phyloP scores from a whole-genome alignment of 2,797 vertebrate species.

The Spinus pinus region DNA sequence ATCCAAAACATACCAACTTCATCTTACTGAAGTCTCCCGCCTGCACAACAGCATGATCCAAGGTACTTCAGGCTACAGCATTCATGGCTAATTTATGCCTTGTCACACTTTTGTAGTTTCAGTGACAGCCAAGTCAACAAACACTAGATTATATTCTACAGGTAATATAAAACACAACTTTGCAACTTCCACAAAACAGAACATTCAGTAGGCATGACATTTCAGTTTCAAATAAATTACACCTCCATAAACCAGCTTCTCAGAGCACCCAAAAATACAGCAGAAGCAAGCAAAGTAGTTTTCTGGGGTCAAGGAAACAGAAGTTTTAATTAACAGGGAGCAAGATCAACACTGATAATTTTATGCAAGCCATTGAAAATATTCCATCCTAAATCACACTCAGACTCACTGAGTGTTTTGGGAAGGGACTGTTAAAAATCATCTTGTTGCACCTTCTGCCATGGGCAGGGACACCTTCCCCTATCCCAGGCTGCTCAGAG shows the following conservation, averaged over 20 bases:
- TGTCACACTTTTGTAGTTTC: not conserved
- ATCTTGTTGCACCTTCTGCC: not conserved
- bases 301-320: not conserved
- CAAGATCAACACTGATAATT: not conserved
- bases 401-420: not conserved
- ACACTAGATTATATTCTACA: not conserved
- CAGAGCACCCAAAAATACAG: not conserved
- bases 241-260: not conserved
- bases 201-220: not conserved
- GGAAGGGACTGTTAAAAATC: not conserved
- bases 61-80: not conserved
- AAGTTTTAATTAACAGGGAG: not conserved
- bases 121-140: not conserved
- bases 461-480: not conserved
- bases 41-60: not conserved
- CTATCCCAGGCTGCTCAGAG: not conserved
- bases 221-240: not conserved
- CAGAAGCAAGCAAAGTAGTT: not conserved
- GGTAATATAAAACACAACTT: not conserved
- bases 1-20: not conserved
- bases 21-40: not conserved
- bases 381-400: not conserved
- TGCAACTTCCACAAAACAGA: not conserved
- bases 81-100: not conserved
- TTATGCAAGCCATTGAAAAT: not conserved